phyloP scores from a whole-genome alignment of 2,797 vertebrate species.

The Platalea minor region DNA sequence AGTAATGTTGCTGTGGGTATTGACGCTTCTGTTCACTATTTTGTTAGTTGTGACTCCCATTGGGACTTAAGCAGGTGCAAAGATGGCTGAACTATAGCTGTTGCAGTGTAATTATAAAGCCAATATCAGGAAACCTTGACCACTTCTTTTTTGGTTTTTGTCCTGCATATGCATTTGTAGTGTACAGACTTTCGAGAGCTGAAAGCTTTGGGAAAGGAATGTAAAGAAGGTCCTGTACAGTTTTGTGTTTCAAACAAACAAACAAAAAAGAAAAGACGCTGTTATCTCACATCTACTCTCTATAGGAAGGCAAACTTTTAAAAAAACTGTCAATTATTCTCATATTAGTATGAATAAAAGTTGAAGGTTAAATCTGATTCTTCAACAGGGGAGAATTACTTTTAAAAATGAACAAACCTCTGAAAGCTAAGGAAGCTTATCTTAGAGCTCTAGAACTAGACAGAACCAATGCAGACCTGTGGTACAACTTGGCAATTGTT shows the following conservation, averaged over 20 bases:
- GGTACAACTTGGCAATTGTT: constrained; percentile 99
- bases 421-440: constrained; percentile 94
- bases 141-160: neutral
- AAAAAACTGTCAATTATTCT: neutral
- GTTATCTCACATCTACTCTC: neutral
- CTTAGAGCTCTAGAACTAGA: constrained; percentile 91
- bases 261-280: fast-evolving
- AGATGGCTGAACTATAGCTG: neutral
- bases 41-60: neutral
- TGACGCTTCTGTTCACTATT: neutral
- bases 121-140: neutral
- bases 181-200: neutral
- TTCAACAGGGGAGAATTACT: constrained; percentile 90
- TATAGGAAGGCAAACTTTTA: neutral
- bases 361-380: constrained; percentile 41
- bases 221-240: neutral
- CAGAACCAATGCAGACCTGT: constrained; percentile 91
- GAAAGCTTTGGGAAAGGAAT: neutral
- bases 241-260: neutral
- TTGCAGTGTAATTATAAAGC: neutral
- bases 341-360: neutral
- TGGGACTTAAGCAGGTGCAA: neutral
- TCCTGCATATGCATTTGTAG: neutral
- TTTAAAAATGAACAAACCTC: constrained; percentile 97
- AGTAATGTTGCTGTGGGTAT: neutral